Evolutionary conservation across 1,140 invertebrate species (phyloP).

Genomic region (Drosophila mojavensis): DNA sequence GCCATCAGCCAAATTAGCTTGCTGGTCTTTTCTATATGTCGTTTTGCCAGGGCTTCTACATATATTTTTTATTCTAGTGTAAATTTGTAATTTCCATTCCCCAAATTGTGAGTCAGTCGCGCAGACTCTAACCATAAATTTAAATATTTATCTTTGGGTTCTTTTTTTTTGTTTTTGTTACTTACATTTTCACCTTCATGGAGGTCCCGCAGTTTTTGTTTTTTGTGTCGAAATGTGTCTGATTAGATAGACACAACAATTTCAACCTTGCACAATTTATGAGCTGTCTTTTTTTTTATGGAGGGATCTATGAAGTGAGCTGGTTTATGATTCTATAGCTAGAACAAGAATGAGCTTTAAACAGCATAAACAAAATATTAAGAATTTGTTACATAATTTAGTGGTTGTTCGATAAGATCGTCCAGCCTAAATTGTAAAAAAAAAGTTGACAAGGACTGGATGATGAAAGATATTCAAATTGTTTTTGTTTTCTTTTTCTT

Average conservation of each 20-base stretch:
- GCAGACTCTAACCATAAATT: conserved; percentile 38
- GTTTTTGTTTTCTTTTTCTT: too few relatives aligned
- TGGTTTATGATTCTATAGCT: conserved; percentile 15
- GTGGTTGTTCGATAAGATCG: background rate
- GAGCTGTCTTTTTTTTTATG: conserved; percentile 24
- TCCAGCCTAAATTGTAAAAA: background rate
- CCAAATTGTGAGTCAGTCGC: conserved; percentile 42
- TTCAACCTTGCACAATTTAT: conserved; percentile 74
- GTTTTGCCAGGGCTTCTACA: background rate
- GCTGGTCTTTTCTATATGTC: conserved; percentile 34
- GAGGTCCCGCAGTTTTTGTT: conserved; percentile 9
- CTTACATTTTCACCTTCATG: conserved; percentile 13
- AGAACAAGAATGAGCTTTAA: conserved; percentile 10
- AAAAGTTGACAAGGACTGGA: background rate
- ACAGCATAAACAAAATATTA: conserved; percentile 12
- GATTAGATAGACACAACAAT: conserved; percentile 61
- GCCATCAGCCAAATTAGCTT: background rate
- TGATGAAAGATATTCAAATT: too few relatives aligned
- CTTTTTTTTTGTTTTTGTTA: conserved; percentile 16
- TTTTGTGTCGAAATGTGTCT: conserved; percentile 24
- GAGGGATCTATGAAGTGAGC: background rate
- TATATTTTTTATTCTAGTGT: background rate
- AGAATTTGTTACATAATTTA: background rate
- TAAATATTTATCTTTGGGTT: conserved; percentile 21
- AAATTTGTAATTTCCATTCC: conserved; percentile 11